Conservation (phyloP, 2,888 invertebrate species). For the Augochlorella aurata region DNA sequence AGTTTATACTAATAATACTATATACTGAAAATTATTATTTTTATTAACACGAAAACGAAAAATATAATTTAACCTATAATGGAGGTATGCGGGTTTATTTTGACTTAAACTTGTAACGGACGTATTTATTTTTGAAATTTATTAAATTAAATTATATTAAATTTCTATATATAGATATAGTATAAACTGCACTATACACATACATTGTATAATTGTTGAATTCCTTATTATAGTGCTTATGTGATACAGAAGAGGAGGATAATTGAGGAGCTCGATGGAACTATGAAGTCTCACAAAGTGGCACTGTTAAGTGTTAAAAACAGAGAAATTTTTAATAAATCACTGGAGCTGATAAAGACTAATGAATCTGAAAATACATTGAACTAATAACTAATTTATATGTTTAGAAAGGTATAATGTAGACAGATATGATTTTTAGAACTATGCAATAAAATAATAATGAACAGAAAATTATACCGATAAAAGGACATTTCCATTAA, state of each 20-base stretch:
- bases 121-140: neutral
- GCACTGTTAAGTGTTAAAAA: too few species aligned
- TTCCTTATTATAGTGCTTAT: slow-evolving; percentile 14
- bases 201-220: neutral
- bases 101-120: neutral
- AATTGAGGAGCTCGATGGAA: slow-evolving; percentile 29
- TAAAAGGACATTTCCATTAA: neutral
- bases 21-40: neutral
- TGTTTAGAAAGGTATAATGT: slow-evolving; percentile 14
- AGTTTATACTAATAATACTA: slow-evolving; percentile 1
- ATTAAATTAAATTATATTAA: neutral
- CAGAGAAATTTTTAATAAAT: too few species aligned
- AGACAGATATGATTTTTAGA: slow-evolving; percentile 35
- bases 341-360: neutral
- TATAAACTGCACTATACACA: neutral
- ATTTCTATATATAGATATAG: neutral
- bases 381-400: neutral
- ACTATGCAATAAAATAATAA: neutral
- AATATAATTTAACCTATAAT: slow-evolving; percentile 15
- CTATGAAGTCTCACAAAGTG: neutral
- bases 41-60: neutral
- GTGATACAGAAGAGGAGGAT: neutral
- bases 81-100: neutral
- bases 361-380: too few species aligned
- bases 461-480: neutral